phyloP scores from a whole-genome alignment of 2,113 vertebrate species.

The Ascaphus truei region DNA sequence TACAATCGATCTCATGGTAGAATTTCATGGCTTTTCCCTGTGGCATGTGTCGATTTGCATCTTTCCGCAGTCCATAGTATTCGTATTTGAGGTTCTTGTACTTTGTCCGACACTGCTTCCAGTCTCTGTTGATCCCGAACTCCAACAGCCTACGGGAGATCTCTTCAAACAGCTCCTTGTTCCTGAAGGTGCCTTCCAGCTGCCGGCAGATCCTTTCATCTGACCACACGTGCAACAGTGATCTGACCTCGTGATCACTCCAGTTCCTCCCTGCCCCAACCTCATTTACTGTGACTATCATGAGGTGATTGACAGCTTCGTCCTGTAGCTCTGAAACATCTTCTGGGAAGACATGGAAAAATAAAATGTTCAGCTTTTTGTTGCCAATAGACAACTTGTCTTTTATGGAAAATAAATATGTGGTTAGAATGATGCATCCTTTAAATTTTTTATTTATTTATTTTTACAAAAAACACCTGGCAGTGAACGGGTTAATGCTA shows the following conservation, averaged over 20 bases:
- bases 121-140: conserved; percentile 78
- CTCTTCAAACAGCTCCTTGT: conserved; percentile 84
- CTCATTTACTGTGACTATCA: conserved; percentile 70
- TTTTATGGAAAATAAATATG: too few species aligned
- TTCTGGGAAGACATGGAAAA: not conserved
- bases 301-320: conserved; percentile 60
- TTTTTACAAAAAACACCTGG: too few species aligned
- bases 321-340: conserved; percentile 46
- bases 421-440: too few species aligned
- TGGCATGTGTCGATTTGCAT: conserved; percentile 63
- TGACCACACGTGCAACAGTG: conserved; percentile 74
- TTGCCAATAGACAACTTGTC: too few species aligned
- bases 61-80: conserved; percentile 75
- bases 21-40: conserved; percentile 73
- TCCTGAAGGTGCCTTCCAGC: conserved; percentile 78
- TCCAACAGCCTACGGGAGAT: conserved; percentile 73
- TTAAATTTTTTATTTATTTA: too few species aligned
- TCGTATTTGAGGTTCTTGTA: conserved; percentile 88
- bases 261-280: conserved; percentile 72
- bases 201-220: conserved; percentile 75
- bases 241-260: conserved; percentile 80
- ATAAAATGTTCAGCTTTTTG: not conserved
- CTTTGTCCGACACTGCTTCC: conserved; percentile 84
- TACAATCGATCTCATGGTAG: conserved; percentile 79
- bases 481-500: too few species aligned